Evolutionary conservation across 2,113 vertebrate genomes (phyloP), one percentile per base, ranked within the genome.

Genomic region (Lethenteron reissneri): DNA sequence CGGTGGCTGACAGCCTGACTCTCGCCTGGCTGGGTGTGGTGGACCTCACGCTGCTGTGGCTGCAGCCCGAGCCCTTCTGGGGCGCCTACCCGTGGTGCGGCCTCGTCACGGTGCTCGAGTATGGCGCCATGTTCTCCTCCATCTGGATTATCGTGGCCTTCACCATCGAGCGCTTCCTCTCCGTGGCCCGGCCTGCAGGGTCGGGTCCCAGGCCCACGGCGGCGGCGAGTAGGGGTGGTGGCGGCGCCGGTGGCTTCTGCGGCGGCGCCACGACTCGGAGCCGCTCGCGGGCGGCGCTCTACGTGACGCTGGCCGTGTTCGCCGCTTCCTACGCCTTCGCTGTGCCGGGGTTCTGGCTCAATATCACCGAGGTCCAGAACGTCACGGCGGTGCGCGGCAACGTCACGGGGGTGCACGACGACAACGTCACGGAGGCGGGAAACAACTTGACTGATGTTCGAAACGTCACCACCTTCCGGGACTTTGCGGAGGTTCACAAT

Each of bases 121-220:
- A 80, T 3, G 82, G 83, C 2, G 77, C 80, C 1, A 76, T 84
- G 56, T 83, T 79, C 77, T 81, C 81, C 74, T 83, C 83, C 17
- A 82, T 79, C 58, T 85, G 83, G 84, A 81, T 83, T 1, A 82
- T 85, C 58, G 81, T 83, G 74, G 80, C 78, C 56, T 85, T 84
- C 74, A 84, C 84, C 75, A 77, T 85, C 0, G 84, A 84, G 74
- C 82, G 84, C 56, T 83, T 82, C 76, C 76, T 82, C 41, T 41
- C 41, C 41, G 41, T 41, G 41, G 41, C 41, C 41, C 41, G 41
- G 41, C 41, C 41, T 41, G 41, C 41, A 7, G 41, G 41, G 41
- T 41, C 41, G 41, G 41, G 41, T 41, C 41, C 41, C 41, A 41
- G 41, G 41, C 41, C 41, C 41, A 41, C 41, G 41, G 41, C 41